Evolutionary conservation across 2,888 invertebrate genomes (phyloP).

Genomic region (Xanthorhoe designata): DNA sequence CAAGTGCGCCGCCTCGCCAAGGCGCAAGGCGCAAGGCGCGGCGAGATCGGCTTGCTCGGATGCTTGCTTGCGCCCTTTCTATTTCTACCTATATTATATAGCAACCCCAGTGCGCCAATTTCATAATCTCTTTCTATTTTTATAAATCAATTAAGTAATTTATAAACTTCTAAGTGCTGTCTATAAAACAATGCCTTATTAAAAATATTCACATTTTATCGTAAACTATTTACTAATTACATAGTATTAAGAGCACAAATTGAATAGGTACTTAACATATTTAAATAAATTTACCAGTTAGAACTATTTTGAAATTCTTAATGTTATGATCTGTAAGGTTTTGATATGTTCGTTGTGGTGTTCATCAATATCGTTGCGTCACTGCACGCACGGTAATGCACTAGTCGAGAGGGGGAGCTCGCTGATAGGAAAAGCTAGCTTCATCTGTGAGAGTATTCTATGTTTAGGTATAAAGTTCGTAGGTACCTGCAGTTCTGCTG

Average conservation of each 20-base stretch:
- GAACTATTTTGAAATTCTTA: not conserved
- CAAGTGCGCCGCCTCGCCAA: not conserved
- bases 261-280: slow-evolving; percentile 31
- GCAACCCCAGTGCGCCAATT: not conserved
- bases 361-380: too few species aligned
- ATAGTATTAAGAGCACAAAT: slow-evolving; percentile 62
- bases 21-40: not conserved
- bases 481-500: too few species aligned
- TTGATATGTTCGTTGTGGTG: not conserved
- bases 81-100: not conserved
- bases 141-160: slow-evolving; percentile 37
- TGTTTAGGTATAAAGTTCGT: too few species aligned
- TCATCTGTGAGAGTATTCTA: too few species aligned
- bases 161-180: slow-evolving; percentile 64
- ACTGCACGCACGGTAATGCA: too few species aligned
- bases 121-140: slow-evolving; percentile 47
- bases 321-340: not conserved
- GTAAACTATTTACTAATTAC: slow-evolving; percentile 34
- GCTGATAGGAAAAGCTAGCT: too few species aligned
- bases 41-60: not conserved
- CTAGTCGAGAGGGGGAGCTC: too few species aligned
- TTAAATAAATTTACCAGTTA: not conserved
- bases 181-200: slow-evolving; percentile 77
- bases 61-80: not conserved
- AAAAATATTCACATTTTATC: slow-evolving; percentile 64